Base-by-base conservation (phyloP, 2,797 vertebrate genomes). In the Schizothorax lantsangensis region DNA sequence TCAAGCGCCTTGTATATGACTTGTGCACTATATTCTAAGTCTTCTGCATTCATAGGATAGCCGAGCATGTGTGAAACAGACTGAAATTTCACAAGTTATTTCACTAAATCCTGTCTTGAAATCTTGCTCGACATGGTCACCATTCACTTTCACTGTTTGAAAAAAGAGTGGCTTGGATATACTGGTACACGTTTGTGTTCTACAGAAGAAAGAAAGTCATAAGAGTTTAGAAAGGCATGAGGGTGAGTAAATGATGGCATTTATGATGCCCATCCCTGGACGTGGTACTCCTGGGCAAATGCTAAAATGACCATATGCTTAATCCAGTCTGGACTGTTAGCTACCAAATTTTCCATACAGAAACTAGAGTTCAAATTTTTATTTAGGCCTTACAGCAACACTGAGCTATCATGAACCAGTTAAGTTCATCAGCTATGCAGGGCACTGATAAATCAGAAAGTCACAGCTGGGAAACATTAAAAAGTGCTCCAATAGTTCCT, bases 351-450 rank as follows among this genome's bases (percentile, higher is more conserved):
- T 49, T 3, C 11, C 15, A 74, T 15, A 49, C 26, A 47, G 12
- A 3, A 47, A 75, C 73, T 14, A 75, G 23, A n/a, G 73, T 19
- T 12, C 43, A 6, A 45, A 2, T 26, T 15, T 14, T 26, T n/a
- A 14, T 73, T 43, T 73, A 47, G 14, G 12, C 14, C 62, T 66
- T 52, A 52, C 17, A 52, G 45, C 26, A 52, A 21, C 26, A 36
- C 10, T 21, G 17, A 54, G 74, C 47, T 33, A 77, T 77, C 47
- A 36, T 54, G 19, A 77, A 75, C 47, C 73, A 74, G 72, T 74
- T 74, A 47, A 26, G 12, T 73, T 47, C 43, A 75, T 52, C 33
- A 75, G 45, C 26, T 75, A 52, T 52, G 45, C 15, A 75, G 15
- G 11, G 45, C 73, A 75, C 15, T 75, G 73, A 75, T 11, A 75